phyloP scores from a whole-genome alignment of 1,140 invertebrate species.

The Neomicropteryx cornuta region DNA sequence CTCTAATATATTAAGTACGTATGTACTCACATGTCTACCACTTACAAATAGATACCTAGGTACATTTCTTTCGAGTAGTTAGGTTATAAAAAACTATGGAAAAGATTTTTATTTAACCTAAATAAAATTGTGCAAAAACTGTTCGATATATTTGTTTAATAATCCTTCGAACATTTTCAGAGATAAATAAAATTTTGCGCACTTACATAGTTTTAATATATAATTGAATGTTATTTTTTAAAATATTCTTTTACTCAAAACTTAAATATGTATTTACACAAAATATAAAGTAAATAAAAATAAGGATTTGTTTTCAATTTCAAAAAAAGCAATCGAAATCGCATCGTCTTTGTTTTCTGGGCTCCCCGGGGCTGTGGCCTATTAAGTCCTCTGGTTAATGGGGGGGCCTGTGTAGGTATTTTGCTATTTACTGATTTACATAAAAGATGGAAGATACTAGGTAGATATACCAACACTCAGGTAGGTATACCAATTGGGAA shows the following conservation, averaged over 20 bases:
- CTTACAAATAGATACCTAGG: too few species aligned
- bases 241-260: background rate
- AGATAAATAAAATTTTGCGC: background rate
- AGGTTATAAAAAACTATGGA: too few species aligned
- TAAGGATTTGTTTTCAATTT: background rate
- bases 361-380: background rate
- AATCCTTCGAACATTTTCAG: background rate
- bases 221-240: background rate
- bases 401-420: background rate
- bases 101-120: background rate
- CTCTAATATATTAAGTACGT: too few species aligned
- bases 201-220: background rate
- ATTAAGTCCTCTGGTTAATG: background rate
- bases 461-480: too few species aligned
- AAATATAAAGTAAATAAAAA: background rate
- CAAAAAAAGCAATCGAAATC: too few species aligned
- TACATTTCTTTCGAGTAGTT: too few species aligned
- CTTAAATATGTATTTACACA: background rate
- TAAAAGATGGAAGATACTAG: background rate
- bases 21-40: too few species aligned
- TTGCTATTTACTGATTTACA: background rate
- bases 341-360: background rate
- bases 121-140: background rate
- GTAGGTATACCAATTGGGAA: too few species aligned
- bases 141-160: background rate